A percentile compares a stretch with the other conserved stretches of the same genome.
Evolutionary conservation across 2,888 invertebrate genomes (phyloP).

Genomic region (Cryptus viduatorius): DNA sequence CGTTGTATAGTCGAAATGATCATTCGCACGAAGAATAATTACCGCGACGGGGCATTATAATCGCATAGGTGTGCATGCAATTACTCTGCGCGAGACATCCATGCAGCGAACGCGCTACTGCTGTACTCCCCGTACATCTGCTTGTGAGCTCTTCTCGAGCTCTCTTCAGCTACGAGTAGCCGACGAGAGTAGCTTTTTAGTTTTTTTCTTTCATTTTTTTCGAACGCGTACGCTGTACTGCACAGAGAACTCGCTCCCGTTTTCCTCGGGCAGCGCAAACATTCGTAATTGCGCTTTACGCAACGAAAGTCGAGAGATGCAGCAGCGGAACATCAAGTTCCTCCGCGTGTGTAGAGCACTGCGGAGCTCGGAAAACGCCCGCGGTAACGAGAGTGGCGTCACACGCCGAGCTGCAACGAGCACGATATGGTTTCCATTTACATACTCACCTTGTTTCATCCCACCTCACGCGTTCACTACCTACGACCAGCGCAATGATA

Average conservation of each 20-base stretch:
- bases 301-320: constrained; percentile 47
- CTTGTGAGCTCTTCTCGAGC: not conserved
- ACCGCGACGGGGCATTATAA: not conserved
- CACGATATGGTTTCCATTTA: constrained; percentile 60
- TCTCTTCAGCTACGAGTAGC: constrained; percentile 4
- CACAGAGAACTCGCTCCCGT: constrained; percentile 5
- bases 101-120: not conserved
- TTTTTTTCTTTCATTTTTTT: constrained; percentile 6
- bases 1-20: not conserved
- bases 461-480: constrained; percentile 25
- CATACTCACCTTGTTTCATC: constrained; percentile 63
- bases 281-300: constrained; percentile 57
- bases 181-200: constrained; percentile 1
- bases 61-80: not conserved
- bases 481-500: constrained; percentile 15
- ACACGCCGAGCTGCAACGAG: constrained; percentile 31
- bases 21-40: constrained; percentile 9
- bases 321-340: constrained; percentile 23
- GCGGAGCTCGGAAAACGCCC: constrained; percentile 15
- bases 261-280: constrained; percentile 25
- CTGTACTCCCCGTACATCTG: not conserved
- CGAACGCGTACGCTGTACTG: not conserved
- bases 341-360: constrained; percentile 10
- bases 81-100: not conserved
- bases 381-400: constrained; percentile 63